Evolutionary conservation across 2,888 invertebrate genomes (phyloP), one percentile per base, ranked within the genome.

Genomic region (Ophion costatus): DNA sequence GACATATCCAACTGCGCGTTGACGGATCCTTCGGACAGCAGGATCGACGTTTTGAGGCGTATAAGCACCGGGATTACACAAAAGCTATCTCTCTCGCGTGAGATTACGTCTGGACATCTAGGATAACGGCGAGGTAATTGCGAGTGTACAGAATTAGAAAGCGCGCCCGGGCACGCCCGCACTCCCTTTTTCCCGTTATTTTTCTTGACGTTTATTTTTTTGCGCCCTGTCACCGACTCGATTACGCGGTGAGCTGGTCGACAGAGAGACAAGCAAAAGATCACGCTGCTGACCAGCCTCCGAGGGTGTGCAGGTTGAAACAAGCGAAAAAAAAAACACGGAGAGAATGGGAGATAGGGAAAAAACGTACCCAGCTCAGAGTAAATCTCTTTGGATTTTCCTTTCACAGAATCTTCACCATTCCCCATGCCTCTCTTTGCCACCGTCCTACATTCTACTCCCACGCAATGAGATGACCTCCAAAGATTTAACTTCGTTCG

Each of bases 321-420:
- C 33, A 38, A 57, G n/a, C 56, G n/a, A 56, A 70, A 29, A 70
- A 56, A 70, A 29, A 70, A 70, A 56, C 10, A 14, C 22, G 22
- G 17, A 75, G 24, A 20, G 38, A 67, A 73, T 59, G 11, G 63
- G 11, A 70, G n/a, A 63, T 17, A 24, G 29, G 51, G 20, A 22
- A 77, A 84, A 73, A 79, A 45, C n/a, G 56, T 73, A 77, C 69
- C 64, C 67, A 57, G 73, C 77, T 77, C 42, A 64, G 17, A 45
- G 74, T 74, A 84, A 81, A 84, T 84, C 80, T 67, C 80, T 56
- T 42, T 11, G 77, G 80, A 81, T 81, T 77, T 84, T 78, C 67
- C 57, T 81, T 80, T 80, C 80, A 69, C 29, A 51, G 45, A 45
- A 38, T 73, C 73, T 56, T 70, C 29, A 57, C 22, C 20, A n/a